Conservation (phyloP, 2,888 invertebrate species). For the Trissoscelio sp. region DNA sequence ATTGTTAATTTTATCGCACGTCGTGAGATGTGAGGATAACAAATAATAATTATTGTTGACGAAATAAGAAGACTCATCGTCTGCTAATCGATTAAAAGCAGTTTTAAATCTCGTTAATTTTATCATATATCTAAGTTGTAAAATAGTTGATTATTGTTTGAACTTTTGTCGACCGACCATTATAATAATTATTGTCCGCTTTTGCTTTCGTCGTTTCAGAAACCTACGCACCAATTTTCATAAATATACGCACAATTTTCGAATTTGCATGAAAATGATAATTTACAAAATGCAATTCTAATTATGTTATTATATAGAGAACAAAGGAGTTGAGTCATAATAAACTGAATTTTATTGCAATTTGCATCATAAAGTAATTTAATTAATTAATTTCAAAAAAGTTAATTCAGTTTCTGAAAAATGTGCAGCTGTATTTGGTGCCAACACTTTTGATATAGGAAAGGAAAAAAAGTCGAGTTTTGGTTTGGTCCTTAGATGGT, state of each 20-base stretch:
- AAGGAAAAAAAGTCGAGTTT: conserved; percentile 1
- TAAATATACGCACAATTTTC: too few species aligned
- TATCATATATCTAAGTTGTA: conserved; percentile 5
- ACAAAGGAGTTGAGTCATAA: too few species aligned
- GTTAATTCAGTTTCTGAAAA: too few species aligned
- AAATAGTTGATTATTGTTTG: conserved; percentile 1
- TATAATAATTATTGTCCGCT: too few species aligned
- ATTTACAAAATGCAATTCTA: too few species aligned
- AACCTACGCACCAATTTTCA: too few species aligned
- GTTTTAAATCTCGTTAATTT: conserved; percentile 23
- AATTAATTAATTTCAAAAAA: too few species aligned
- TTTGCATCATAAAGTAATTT: too few species aligned
- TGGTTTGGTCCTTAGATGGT: conserved; percentile 20
- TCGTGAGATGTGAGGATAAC: conserved; percentile 1
- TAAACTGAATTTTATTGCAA: too few species aligned
- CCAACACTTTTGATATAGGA: conserved; percentile 11
- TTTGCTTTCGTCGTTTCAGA: too few species aligned
- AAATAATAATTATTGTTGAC: conserved; percentile 6
- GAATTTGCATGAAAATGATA: too few species aligned
- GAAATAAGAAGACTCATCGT: conserved; percentile 15
- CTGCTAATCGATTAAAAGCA: conserved; percentile 23
- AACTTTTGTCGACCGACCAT: not conserved
- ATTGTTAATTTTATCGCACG: conserved; percentile 16
- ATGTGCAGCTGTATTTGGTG: conserved; percentile 9
- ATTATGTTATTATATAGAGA: too few species aligned